These are phyloP conservation scores for Cladorhizidae sp. DNA, from an alignment of 37 sponge, comb jelly and placozoan species.

Conservation along the genomic window DNA sequence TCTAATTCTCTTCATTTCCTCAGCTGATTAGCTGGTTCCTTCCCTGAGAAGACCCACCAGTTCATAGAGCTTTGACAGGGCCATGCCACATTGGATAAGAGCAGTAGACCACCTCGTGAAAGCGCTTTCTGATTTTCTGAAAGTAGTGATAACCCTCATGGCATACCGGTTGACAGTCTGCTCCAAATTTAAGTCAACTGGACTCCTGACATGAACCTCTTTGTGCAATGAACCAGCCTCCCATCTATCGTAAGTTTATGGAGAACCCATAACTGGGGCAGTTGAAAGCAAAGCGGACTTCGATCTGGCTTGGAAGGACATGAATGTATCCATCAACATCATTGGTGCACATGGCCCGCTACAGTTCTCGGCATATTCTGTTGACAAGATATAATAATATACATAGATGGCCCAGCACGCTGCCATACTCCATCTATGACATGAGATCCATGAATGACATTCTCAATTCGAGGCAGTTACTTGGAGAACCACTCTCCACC, in stretches of 20 bases:
- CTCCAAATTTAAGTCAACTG: not conserved
- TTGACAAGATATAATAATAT: not conserved
- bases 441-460: not conserved
- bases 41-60: not conserved
- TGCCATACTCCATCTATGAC: not conserved
- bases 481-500: too few relatives aligned
- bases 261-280: not conserved
- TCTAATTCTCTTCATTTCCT: not conserved
- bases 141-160: not conserved
- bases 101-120: not conserved
- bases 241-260: not conserved
- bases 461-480: too few relatives aligned
- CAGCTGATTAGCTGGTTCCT: not conserved
- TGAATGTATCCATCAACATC: not conserved
- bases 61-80: not conserved
- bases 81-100: not conserved
- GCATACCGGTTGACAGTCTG: not conserved
- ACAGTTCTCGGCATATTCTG: not conserved
- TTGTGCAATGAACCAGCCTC: constrained; percentile 6
- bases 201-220: not conserved
- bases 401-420: not conserved
- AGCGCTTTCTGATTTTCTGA: not conserved
- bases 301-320: not conserved
- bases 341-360: constrained; percentile 1
- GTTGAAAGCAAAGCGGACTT: not conserved